Conservation (phyloP, 1,140 invertebrate species). For the Galleria mellonella region DNA sequence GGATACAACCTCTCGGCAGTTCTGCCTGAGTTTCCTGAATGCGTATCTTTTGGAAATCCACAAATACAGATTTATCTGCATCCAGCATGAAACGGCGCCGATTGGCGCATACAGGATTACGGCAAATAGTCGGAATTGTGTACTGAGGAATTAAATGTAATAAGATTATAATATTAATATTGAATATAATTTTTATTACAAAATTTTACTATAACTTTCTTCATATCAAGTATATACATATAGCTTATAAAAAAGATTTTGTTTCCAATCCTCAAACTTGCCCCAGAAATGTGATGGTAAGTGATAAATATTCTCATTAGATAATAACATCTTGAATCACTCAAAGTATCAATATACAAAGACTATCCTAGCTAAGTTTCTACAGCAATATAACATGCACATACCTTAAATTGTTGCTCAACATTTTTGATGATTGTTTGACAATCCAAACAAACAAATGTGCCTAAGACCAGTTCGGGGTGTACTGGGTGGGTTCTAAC, state of each 20-base stretch:
- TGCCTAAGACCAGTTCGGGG: constrained; percentile 94
- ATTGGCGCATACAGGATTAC: constrained; percentile 96
- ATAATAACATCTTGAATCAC: no score
- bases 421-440: constrained; percentile 96
- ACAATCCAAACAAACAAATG: constrained; percentile 97
- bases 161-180: background rate
- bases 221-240: no score
- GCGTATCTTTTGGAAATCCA: constrained; percentile 99
- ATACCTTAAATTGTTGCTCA: constrained; percentile 98
- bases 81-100: constrained; percentile 92
- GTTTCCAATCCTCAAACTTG: no score
- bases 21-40: constrained; percentile 99
- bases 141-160: constrained; percentile 74
- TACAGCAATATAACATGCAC: no score
- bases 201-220: no score
- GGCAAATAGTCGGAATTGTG: constrained; percentile 95
- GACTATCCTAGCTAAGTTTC: no score
- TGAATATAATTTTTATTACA: no score
- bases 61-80: constrained; percentile 94
- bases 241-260: no score
- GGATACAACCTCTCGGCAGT: constrained; percentile 96
- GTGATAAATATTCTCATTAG: no score
- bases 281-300: no score
- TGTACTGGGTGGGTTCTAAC: constrained; percentile 98
- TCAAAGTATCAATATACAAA: no score